Evolutionary conservation across 2,888 invertebrate genomes (phyloP), one percentile per base, ranked within the genome.

Genomic region (Epistrophella euchroma): DNA sequence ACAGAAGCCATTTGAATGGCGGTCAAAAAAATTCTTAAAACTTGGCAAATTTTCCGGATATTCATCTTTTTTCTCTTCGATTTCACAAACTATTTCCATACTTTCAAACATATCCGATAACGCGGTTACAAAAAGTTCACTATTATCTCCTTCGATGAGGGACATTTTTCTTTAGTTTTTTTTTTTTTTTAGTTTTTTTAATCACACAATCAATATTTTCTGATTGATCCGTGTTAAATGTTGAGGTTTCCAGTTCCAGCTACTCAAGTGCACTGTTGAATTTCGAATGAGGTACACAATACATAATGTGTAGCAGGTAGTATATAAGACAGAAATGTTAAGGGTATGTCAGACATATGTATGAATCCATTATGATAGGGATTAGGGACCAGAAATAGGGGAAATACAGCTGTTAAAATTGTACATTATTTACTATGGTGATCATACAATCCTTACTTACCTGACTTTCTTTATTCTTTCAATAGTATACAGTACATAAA

Each of bases 101-200:
- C 75, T 64, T 5, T 84, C 72, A 28, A 79, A 84, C 13, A 75
- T 47, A 15, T 71, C 64, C 0, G 84, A 79, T 15, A 84, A 11
- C 7, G 84, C 84, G 6, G 79, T 84, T 43, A 75, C 84, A 17
- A 45, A 84, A 0, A 75, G 28, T 19, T 79, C 84, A 37, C 71
- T 71, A 45, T 58, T 66, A 43, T 52, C 58, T 43, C 6, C 64
- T 43, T 79, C 71, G 37, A 75, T 11, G 4, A 55, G 19, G 4
- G 79, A 50, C 84, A 84, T 84, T 74, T 56, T 71, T n/a, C 10
- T 15, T n/a, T n/a, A n/a, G n/a, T n/a, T 56, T 1, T 43, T n/a
- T 7, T 19, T 37, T 4, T 15, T 37, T n/a, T 32, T 4, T 19
- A 11, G 1, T 15, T 37, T n/a, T 32, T 4, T 19, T 7, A 25